phyloP scores from a whole-genome alignment of 2,888 invertebrate species.

The Caenorhabditis zanzibari region DNA sequence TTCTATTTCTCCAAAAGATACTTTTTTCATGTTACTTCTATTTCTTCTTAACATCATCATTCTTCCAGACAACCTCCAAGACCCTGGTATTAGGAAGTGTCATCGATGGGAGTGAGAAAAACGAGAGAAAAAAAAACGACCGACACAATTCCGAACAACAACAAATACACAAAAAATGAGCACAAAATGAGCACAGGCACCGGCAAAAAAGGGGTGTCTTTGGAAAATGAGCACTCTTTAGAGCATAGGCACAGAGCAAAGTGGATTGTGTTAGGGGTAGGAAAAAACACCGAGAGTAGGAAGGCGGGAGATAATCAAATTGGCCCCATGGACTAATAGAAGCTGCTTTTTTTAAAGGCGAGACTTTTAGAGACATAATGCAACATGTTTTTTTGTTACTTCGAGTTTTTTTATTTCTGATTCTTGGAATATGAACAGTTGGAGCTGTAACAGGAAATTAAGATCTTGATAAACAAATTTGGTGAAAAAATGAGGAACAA shows the following conservation, averaged over 20 bases:
- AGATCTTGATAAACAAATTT: background rate
- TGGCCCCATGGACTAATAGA: conserved; percentile 56
- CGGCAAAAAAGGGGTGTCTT: conserved; percentile 1
- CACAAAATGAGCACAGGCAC: conserved; percentile 13
- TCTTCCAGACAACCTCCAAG: background rate
- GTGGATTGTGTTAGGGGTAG: conserved; percentile 36
- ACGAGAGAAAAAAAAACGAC: conserved; percentile 5
- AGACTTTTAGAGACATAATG: conserved; percentile 23
- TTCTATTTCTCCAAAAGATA: background rate
- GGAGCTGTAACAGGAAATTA: background rate
- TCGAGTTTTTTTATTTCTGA: background rate
- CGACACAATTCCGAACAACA: conserved; percentile 8
- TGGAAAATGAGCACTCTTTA: conserved; percentile 54
- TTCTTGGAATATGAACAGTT: background rate
- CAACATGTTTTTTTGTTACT: conserved; percentile 20
- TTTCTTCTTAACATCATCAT: background rate
- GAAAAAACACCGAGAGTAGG: conserved; percentile 36
- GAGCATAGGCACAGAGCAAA: conserved; percentile 36
- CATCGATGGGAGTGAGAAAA: background rate
- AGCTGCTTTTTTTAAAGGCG: conserved; percentile 33
- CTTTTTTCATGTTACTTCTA: background rate
- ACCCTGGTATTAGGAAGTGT: conserved; percentile 46
- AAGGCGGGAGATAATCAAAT: conserved; percentile 55
- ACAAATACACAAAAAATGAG: conserved; percentile 16
- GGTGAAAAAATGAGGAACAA: background rate